Base-by-base conservation (phyloP, 2,113 vertebrate genomes). In the Tympanuchus pallidicinctus region DNA sequence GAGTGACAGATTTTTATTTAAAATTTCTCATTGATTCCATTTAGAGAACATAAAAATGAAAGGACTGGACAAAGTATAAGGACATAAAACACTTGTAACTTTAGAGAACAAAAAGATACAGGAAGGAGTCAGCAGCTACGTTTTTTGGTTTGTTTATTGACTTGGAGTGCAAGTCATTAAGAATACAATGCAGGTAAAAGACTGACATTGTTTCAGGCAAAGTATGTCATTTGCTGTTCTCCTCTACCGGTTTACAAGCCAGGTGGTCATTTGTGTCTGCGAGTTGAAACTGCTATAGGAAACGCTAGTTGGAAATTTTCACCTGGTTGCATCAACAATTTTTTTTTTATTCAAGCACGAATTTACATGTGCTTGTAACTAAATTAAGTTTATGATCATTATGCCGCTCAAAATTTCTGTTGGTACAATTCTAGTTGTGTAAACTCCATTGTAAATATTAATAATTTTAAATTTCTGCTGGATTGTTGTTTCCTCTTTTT, bases 21-120 rank as follows among this genome's bases (percentile, higher is more conserved):
- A 43, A 66, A 65, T 20, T 79, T 76, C 17, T 63, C 1, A 0
- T 8, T 78, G n/a, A 50, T 16, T 4, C 32, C n/a, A 7, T 25
- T 1, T 4, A 11, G 9, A 47, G 34, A 78, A 4, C 6, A 14
- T 28, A 80, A 9, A 67, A 0, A 0, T 56, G 5, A 7, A 18
- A 77, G 18, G 32, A 73, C 1, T 67, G 12, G 24, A 27, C 20
- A 54, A 93, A 78, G 17, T 28, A 11, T n/a, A 81, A 88, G 12
- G 30, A 21, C 3, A 24, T 43, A 61, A 22, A 2, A 81, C 3
- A 0, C 4, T 83, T 34, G 0, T 57, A 22, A 43, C 21, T 82
- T 66, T 54, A 77, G n/a, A 63, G 34, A 81, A 45, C 8, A 63
- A 70, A 90, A 10, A 66, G 5, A 14, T 52, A 40, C 6, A 42